These are phyloP conservation scores for Pteruthius melanotis DNA, from an alignment of 2,113 vertebrate species.

Conservation along the genomic window DNA sequence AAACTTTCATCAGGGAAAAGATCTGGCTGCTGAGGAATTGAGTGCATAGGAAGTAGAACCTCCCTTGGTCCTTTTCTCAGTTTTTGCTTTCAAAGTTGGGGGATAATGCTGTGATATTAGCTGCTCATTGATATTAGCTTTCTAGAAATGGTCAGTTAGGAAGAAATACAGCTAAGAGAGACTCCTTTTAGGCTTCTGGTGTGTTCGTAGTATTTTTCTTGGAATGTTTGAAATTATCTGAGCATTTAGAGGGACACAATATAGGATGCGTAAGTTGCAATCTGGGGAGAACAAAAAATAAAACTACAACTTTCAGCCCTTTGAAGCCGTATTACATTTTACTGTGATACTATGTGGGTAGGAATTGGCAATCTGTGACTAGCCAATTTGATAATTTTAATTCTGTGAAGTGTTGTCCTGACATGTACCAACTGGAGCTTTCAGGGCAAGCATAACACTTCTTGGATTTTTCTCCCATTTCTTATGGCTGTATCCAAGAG, in stretches of 20 bases:
- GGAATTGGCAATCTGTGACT: not conserved
- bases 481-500: not conserved
- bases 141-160: not conserved
- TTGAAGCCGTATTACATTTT: not conserved
- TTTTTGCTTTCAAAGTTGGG: not conserved
- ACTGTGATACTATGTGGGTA: fast-evolving
- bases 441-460: not conserved
- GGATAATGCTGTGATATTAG: not conserved
- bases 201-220: not conserved
- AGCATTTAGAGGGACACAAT: not conserved
- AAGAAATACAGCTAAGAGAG: not conserved
- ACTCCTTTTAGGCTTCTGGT: not conserved
- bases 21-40: not conserved
- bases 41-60: not conserved
- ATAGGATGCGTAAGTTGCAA: not conserved
- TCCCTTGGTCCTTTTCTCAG: not conserved
- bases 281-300: not conserved
- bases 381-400: not conserved
- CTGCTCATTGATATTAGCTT: not conserved
- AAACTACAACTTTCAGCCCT: not conserved
- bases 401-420: not conserved
- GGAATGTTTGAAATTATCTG: not conserved
- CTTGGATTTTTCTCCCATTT: not conserved
- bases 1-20: not conserved
- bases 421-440: not conserved